These are phyloP conservation scores for Aphrocallistes beatrix DNA, from an alignment of 37 sponge, comb jelly and placozoan genomes.

Conservation along the genomic window DNA sequence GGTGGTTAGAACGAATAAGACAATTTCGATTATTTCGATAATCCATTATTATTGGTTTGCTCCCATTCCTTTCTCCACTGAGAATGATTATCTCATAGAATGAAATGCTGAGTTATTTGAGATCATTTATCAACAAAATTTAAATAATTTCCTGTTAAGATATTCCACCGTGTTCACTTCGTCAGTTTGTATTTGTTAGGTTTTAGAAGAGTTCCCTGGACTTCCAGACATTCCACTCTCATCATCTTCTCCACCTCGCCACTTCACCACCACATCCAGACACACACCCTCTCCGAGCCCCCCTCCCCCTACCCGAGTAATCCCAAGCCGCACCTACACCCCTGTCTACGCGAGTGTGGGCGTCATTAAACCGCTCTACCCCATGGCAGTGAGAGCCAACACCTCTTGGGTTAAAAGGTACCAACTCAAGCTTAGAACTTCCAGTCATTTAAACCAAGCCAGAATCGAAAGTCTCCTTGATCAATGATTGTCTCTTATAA, in stretches of 20 bases:
- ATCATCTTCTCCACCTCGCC: background rate
- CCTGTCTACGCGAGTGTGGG: slow-evolving; percentile 4
- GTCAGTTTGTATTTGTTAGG: no score
- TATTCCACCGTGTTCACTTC: no score
- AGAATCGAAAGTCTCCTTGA: background rate
- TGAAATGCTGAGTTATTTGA: no score
- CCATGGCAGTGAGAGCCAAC: background rate
- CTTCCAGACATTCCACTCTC: background rate
- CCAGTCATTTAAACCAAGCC: background rate
- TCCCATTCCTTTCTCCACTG: no score
- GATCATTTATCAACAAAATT: no score
- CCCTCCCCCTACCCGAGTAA: background rate
- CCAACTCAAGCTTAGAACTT: background rate
- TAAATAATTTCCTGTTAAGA: no score
- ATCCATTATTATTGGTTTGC: no score
- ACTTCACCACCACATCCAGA: background rate
- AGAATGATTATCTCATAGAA: no score
- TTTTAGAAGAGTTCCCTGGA: background rate
- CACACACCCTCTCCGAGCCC: background rate
- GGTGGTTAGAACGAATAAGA: no score
- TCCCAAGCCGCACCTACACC: background rate
- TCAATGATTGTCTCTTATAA: no score
- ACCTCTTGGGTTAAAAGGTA: slow-evolving; percentile 7
- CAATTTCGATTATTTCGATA: no score
- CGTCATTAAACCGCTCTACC: background rate